Evolutionary conservation across 2,113 vertebrate genomes (phyloP).

Genomic region (Ursus arctos): DNA sequence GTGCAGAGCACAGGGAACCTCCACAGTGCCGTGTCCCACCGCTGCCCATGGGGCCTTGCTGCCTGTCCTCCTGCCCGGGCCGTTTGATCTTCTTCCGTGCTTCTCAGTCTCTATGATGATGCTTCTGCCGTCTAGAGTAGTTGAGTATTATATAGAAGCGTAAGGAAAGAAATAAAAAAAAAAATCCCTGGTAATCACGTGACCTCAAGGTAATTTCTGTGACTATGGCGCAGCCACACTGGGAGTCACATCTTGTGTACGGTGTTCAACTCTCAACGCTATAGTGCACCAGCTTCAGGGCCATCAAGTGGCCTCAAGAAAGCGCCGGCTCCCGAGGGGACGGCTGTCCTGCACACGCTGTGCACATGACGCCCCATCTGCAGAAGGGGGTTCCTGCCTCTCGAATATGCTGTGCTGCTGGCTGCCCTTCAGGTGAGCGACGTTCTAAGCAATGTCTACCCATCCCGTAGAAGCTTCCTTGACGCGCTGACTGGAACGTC

Average conservation of each 20-base stretch:
- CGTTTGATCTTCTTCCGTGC: rapidly evolving
- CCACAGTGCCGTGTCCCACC: rapidly evolving
- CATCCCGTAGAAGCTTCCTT: rapidly evolving
- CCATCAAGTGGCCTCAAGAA: background rate
- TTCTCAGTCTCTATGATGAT: background rate
- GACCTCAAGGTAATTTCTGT: background rate
- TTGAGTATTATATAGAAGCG: background rate
- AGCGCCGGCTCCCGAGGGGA: background rate
- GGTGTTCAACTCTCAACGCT: too few relatives aligned
- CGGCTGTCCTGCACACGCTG: background rate
- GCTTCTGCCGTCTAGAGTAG: background rate
- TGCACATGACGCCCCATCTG: background rate
- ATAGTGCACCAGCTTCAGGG: background rate
- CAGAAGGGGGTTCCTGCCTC: background rate
- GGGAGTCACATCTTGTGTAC: background rate
- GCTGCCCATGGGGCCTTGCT: rapidly evolving
- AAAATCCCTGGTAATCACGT: background rate
- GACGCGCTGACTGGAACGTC: rapidly evolving
- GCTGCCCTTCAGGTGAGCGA: background rate
- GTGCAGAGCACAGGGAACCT: background rate
- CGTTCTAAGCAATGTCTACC: rapidly evolving
- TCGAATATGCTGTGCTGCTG: background rate
- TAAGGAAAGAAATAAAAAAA: background rate
- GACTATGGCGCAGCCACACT: background rate
- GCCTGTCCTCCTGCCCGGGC: background rate